Evolutionary conservation across 2,113 vertebrate genomes (phyloP).

Genomic region (Embiotoca jacksoni): DNA sequence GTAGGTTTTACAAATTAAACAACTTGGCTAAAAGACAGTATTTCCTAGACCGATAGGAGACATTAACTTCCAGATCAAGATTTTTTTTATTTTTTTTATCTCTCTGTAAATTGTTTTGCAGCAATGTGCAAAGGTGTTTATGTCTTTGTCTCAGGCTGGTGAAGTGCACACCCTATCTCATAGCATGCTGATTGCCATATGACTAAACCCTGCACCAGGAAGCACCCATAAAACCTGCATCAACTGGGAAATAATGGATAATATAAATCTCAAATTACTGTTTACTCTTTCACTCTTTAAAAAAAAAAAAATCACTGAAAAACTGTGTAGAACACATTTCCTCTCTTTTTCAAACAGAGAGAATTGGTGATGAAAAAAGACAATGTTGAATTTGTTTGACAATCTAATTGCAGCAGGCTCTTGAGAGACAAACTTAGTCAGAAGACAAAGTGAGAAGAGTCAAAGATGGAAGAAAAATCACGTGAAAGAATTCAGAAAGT

Average conservation of each 20-base stretch:
- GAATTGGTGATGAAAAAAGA: constrained; percentile 14
- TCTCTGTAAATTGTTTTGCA: neutral
- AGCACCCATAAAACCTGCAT: no score
- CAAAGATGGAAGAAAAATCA: constrained; percentile 14
- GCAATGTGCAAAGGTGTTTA: no score
- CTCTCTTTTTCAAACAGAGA: constrained; percentile 4
- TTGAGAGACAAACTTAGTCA: neutral
- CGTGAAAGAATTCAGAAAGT: neutral
- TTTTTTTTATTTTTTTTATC: no score
- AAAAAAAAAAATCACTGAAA: neutral
- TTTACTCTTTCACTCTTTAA: no score
- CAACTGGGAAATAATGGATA: no score
- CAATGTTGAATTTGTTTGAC: constrained; percentile 27
- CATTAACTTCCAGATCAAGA: neutral
- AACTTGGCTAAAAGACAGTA: neutral
- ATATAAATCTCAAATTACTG: no score
- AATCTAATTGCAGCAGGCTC: constrained; percentile 4
- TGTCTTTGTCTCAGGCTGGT: no score
- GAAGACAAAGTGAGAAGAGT: neutral
- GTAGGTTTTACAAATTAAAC: neutral
- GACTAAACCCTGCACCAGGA: no score
- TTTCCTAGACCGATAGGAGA: neutral
- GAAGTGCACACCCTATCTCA: no score
- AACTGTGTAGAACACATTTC: neutral
- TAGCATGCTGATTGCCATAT: no score